Conservation (phyloP, 2,113 vertebrate genomes). For the Microcebus griseorufus region DNA sequence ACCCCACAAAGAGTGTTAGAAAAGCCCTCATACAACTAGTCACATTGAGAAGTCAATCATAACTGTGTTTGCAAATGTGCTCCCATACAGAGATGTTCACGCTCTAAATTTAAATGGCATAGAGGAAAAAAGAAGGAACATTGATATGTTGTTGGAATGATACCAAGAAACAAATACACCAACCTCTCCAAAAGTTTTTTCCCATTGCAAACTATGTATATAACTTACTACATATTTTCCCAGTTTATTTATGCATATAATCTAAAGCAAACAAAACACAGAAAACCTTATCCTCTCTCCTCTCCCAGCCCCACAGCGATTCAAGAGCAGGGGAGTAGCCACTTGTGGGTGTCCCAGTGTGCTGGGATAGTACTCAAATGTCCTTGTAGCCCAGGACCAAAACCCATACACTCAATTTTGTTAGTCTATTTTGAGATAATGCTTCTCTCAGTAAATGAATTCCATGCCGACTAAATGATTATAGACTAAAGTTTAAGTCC, state of each 20-base stretch:
- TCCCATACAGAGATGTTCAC: not conserved
- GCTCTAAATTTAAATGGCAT: not conserved
- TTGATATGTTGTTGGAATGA: not conserved
- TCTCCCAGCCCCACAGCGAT: not conserved
- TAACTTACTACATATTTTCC: not conserved
- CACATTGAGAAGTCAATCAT: not conserved
- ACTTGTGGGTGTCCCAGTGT: not conserved
- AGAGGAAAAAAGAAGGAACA: not conserved
- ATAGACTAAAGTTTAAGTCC: not conserved
- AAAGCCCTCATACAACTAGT: not conserved
- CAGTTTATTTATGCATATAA: not conserved
- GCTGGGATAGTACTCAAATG: not conserved
- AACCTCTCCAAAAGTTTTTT: slow-evolving; percentile 2
- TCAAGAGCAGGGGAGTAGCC: not conserved
- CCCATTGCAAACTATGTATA: not conserved
- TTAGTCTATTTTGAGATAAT: not conserved
- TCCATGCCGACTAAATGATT: not conserved
- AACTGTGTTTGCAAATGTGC: not conserved
- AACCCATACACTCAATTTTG: not conserved
- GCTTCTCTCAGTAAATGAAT: not conserved
- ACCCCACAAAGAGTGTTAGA: not conserved
- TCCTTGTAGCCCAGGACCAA: not conserved
- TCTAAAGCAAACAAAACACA: slow-evolving; percentile 24
- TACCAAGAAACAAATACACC: not conserved
- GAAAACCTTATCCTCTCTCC: not conserved